A percentile compares a stretch with the other conserved stretches of the same genome.
These are phyloP conservation scores for Shinisaurus crocodilurus DNA, from an alignment of 2,113 vertebrate species.

Conservation along the genomic window DNA sequence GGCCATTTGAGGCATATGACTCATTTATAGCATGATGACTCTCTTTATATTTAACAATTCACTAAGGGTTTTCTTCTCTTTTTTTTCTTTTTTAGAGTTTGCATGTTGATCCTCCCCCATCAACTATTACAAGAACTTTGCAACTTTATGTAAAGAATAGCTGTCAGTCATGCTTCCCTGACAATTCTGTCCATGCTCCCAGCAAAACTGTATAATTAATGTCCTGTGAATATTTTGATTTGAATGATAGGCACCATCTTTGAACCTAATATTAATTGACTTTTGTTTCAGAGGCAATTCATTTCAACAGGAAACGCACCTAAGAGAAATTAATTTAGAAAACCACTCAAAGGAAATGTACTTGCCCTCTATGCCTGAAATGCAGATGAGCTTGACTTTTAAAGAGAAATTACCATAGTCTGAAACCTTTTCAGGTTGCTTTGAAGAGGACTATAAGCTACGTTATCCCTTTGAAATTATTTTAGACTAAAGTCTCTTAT, in stretches of 20 bases:
- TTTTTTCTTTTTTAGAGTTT: neutral
- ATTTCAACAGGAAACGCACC: conserved; percentile 7
- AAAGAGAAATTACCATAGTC: conserved; percentile 4
- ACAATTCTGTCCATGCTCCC: neutral
- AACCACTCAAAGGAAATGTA: neutral
- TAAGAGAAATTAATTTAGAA: conserved; percentile 26
- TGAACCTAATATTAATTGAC: conserved; percentile 7
- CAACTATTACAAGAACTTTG: conserved; percentile 10
- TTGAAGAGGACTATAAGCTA: neutral
- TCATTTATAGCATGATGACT: conserved; percentile 1
- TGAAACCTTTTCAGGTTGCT: conserved; percentile 11
- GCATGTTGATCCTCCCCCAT: neutral
- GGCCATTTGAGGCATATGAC: neutral
- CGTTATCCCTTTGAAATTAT: conserved; percentile 15
- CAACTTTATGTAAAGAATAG: neutral
- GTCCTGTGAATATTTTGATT: conserved; percentile 21
- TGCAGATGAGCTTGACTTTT: neutral
- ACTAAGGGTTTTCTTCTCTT: fast-evolving
- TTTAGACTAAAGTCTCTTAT: conserved; percentile 7
- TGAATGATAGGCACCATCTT: conserved; percentile 33
- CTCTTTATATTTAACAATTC: neutral
- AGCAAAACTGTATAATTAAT: conserved; percentile 7
- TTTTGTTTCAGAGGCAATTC: conserved; percentile 30
- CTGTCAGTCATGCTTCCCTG: conserved; percentile 15
- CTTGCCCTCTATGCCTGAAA: neutral